Evolutionary conservation across 2,797 vertebrate species (phyloP), one percentile per base, ranked within the genome.

Genomic region (Sebastes nivosus): DNA sequence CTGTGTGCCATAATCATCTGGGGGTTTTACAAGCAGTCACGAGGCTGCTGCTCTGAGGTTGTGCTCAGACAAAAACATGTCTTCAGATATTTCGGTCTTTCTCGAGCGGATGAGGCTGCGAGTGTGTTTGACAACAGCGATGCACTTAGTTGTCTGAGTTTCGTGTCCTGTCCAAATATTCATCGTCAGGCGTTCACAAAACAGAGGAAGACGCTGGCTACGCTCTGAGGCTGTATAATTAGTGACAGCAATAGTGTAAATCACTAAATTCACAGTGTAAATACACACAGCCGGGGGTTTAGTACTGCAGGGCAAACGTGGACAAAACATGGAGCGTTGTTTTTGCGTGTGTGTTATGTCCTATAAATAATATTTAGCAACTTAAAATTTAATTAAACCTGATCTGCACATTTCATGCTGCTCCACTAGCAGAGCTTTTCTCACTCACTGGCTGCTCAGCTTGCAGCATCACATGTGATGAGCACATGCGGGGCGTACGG

Each of bases 51-150:
- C 73, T 71, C 50, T 66, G 54, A 72, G 75, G 67, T 77, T 79
- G 67, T 6, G 50, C 67, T 59, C 69, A 61, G 71, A 84, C 82
- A 72, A 75, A 85, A 86, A 80, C 63, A 73, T 16, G 42, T 75
- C 83, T 83, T 61, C 27, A 78, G 60, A 74, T 74, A 83, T 88
- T 78, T 74, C 29, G 57, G 72, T 65, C 60, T 60, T 25, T 32
- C 50, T 64, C 61, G 11, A 79, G 60, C 42, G 11, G 60, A 38
- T 66, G 66, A 67, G 32, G 11, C 70, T 14, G 54, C 61, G 54
- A 85, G 76, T 32, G 46, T 82, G 85, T 81, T 81, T 87, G 81
- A 89, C 74, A 81, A 69, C 61, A 80, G 55, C 6, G 2, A 54
- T 58, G 65, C 58, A 27, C 30, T 82, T 32, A 29, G 64, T 36